phyloP scores from a whole-genome alignment of 2,113 vertebrate genomes.

The Anolis carolinensis region DNA sequence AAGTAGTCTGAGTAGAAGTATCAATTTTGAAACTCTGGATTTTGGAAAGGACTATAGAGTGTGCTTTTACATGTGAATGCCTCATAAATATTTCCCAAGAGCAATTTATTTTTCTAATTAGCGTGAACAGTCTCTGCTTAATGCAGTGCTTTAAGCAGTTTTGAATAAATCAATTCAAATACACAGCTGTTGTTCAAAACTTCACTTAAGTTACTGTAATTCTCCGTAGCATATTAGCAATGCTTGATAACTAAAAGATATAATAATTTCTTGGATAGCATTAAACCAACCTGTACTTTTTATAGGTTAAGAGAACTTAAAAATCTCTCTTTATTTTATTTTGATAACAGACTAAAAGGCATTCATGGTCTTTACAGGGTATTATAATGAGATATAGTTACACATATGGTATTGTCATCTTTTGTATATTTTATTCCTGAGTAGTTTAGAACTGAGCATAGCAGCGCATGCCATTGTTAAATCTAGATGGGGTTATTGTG shows the following conservation, averaged over 20 bases:
- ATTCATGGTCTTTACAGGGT: neutral
- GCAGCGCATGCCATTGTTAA: too few species aligned
- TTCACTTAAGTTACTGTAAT: slow-evolving; percentile 64
- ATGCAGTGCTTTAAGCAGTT: slow-evolving; percentile 57
- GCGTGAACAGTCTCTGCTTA: slow-evolving; percentile 57
- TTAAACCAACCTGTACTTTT: slow-evolving; percentile 44
- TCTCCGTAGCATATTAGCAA: slow-evolving; percentile 53
- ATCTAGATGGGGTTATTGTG: too few species aligned
- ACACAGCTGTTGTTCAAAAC: slow-evolving; percentile 66
- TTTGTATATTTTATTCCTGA: neutral
- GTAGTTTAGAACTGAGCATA: too few species aligned
- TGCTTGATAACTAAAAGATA: slow-evolving; percentile 58
- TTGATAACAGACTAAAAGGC: neutral
- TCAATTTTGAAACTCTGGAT: slow-evolving; percentile 56
- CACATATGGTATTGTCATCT: neutral
- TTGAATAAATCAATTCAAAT: slow-evolving; percentile 66
- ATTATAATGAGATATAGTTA: neutral
- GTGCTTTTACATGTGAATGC: slow-evolving; percentile 59
- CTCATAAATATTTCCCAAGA: slow-evolving; percentile 67
- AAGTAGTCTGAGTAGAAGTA: slow-evolving; percentile 49
- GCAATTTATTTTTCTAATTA: slow-evolving; percentile 67
- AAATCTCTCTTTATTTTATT: neutral
- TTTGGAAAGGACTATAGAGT: slow-evolving; percentile 49
- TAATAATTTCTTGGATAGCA: slow-evolving; percentile 60
- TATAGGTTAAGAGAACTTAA: slow-evolving; percentile 17